Percentiles rank a stretch among this genome's conserved stretches.
phyloP scores from a whole-genome alignment of 1,140 invertebrate species.

The Meloidogyne chitwoodi region DNA sequence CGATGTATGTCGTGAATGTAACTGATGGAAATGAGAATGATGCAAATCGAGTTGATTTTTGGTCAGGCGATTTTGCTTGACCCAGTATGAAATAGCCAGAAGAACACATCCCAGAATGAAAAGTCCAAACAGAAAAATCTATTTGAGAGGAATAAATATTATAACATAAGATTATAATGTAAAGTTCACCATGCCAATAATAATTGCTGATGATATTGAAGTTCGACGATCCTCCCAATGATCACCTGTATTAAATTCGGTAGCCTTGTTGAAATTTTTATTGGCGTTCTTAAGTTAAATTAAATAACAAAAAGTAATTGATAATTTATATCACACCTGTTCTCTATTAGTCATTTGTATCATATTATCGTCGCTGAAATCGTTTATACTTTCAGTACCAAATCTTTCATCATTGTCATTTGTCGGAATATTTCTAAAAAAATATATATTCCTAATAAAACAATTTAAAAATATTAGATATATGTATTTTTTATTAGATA shows the following conservation, averaged over 20 bases:
- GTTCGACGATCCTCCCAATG: conserved; percentile 2
- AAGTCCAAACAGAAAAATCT: not conserved
- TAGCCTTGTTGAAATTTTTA: not conserved
- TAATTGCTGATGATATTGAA: not conserved
- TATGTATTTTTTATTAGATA: not conserved
- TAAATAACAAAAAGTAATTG: not conserved
- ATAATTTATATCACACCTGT: not conserved
- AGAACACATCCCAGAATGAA: conserved; percentile 8
- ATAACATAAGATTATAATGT: not conserved
- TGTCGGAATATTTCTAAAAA: not conserved
- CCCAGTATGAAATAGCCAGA: not conserved
- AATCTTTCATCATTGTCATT: not conserved
- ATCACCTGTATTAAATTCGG: not conserved
- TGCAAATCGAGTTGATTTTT: not conserved
- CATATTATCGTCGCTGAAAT: not conserved
- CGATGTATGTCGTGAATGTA: not conserved
- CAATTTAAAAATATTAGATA: no score
- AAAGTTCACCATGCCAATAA: conserved; percentile 2
- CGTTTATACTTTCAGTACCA: not conserved
- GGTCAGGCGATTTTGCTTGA: not conserved
- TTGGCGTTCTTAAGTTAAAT: not conserved
- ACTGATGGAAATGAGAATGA: not conserved
- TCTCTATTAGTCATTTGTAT: not conserved
- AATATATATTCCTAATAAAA: no score
- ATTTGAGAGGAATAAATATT: not conserved